Conservation (phyloP, 2,797 vertebrate species). For the Acrossocheilus fasciatus region DNA sequence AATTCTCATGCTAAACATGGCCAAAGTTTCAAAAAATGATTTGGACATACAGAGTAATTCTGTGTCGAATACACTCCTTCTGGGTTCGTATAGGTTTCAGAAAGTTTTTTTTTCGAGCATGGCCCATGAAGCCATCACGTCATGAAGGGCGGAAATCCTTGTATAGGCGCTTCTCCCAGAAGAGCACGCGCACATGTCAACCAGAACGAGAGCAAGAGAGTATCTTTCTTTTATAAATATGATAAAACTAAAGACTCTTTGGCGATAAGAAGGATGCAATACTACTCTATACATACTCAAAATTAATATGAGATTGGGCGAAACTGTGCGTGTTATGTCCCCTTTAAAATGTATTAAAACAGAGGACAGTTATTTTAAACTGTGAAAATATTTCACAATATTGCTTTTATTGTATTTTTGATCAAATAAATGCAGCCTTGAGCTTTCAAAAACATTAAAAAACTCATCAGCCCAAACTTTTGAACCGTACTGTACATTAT, state of each 20-base stretch:
- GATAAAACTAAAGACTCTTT: background rate
- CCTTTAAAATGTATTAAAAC: background rate
- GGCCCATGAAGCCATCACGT: too few species aligned
- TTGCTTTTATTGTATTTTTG: background rate
- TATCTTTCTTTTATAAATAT: background rate
- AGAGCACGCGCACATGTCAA: background rate
- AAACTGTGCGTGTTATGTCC: background rate
- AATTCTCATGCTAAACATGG: background rate
- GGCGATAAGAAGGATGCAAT: background rate
- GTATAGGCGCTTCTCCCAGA: background rate
- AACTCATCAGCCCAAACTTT: background rate
- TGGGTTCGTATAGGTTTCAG: background rate
- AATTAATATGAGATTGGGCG: background rate
- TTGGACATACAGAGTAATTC: background rate
- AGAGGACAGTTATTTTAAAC: background rate
- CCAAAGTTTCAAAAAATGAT: background rate
- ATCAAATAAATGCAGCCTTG: background rate
- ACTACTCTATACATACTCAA: background rate
- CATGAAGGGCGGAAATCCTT: background rate
- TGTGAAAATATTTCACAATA: too few species aligned
- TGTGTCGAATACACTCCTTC: background rate
- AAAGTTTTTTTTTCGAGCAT: background rate
- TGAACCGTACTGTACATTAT: background rate
- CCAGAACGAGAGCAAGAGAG: too few species aligned
- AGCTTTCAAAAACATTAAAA: background rate